Percentiles rank a stretch among this genome's conserved stretches.
phyloP scores from a whole-genome alignment of 2,113 vertebrate genomes.

The Takifugu bimaculatus region DNA sequence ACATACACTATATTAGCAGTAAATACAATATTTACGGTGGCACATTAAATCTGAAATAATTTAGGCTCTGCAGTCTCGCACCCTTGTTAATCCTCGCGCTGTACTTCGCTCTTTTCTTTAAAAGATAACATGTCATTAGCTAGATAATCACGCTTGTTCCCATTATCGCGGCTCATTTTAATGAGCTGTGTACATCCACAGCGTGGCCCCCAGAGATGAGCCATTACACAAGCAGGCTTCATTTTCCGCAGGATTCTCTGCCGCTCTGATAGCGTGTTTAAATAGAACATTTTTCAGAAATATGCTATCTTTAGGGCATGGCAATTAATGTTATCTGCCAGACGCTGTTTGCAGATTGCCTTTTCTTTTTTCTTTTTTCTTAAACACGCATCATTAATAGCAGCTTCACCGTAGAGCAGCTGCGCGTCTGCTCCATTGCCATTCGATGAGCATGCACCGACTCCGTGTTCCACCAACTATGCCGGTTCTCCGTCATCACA shows the following conservation, averaged over 20 bases:
- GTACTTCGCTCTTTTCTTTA: slow-evolving; percentile 42
- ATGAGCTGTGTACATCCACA: slow-evolving; percentile 54
- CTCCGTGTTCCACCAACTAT: slow-evolving; percentile 37
- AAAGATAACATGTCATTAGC: slow-evolving; percentile 55
- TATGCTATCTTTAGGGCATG: slow-evolving; percentile 18
- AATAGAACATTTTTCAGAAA: slow-evolving; percentile 28
- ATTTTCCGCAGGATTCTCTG: slow-evolving; percentile 21
- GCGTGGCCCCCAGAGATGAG: slow-evolving; percentile 48
- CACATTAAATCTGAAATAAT: slow-evolving; percentile 21
- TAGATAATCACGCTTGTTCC: slow-evolving; percentile 60
- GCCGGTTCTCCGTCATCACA: slow-evolving; percentile 46
- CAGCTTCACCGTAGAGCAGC: slow-evolving; percentile 4
- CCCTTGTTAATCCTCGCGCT: slow-evolving; percentile 32
- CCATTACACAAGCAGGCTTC: slow-evolving; percentile 31
- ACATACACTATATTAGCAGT: not conserved
- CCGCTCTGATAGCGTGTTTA: slow-evolving; percentile 27
- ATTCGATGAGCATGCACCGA: slow-evolving; percentile 24
- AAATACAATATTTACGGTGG: slow-evolving; percentile 14
- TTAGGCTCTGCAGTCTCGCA: slow-evolving; percentile 2
- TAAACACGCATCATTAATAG: slow-evolving; percentile 9
- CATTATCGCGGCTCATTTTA: slow-evolving; percentile 63
- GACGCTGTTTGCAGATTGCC: slow-evolving; percentile 1
- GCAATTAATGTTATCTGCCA: slow-evolving; percentile 19
- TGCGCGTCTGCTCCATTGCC: slow-evolving; percentile 26
- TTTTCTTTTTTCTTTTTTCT: slow-evolving; percentile 1